phyloP scores from a whole-genome alignment of 1,140 invertebrate species.

The Lordiphosa mommai region DNA sequence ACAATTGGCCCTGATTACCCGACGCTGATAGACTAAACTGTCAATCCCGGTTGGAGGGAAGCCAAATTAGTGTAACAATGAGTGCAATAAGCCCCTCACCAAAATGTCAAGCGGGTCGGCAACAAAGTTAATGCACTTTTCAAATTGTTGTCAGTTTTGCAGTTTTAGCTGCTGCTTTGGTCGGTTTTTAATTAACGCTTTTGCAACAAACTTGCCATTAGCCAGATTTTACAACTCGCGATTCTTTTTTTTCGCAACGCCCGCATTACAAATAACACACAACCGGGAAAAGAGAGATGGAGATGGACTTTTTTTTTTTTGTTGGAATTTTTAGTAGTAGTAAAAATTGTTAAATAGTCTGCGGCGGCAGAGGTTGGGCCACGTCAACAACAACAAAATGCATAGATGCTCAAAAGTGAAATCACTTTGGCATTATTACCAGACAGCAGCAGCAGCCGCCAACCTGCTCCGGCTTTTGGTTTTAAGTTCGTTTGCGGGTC shows the following conservation, averaged over 20 bases:
- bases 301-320: constrained; percentile 20
- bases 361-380: constrained; percentile 57
- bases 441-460: too few species aligned
- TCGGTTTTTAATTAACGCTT: constrained; percentile 70
- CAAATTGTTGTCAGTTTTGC: constrained; percentile 14
- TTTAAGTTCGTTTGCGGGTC: neutral
- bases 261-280: constrained; percentile 67
- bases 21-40: constrained; percentile 63
- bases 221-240: constrained; percentile 72
- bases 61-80: constrained; percentile 60
- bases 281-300: constrained; percentile 24
- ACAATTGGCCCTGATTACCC: constrained; percentile 63
- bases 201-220: constrained; percentile 76
- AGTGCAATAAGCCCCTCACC: constrained; percentile 16
- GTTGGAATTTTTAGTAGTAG: constrained; percentile 70
- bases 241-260: constrained; percentile 64
- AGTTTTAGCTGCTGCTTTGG: constrained; percentile 19
- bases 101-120: constrained; percentile 20
- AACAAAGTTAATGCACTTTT: constrained; percentile 60
- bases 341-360: constrained; percentile 75
- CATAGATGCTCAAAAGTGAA: constrained; percentile 53
- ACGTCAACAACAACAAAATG: constrained; percentile 18
- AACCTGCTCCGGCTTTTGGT: constrained; percentile 16
- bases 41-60: constrained; percentile 29
- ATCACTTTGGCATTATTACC: constrained; percentile 57